phyloP scores from a whole-genome alignment of 2,113 vertebrate genomes.

The Tamias sibiricus region DNA sequence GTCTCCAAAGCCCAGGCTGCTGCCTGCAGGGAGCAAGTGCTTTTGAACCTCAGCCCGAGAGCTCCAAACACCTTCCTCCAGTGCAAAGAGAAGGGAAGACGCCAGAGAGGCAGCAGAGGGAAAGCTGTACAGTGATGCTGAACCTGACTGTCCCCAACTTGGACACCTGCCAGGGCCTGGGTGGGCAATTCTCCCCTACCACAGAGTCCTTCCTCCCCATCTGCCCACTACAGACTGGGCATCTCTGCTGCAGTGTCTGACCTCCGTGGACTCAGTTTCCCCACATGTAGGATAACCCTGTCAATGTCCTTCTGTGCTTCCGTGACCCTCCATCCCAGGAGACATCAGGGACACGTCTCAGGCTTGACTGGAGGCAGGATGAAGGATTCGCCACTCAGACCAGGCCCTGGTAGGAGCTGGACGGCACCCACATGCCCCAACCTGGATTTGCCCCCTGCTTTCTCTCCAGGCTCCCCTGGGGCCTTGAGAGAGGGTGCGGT shows the following conservation, averaged over 20 bases:
- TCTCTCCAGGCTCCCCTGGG: not conserved
- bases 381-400: not conserved
- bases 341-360: not conserved
- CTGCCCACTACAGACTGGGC: not conserved
- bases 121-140: not conserved
- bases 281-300: not conserved
- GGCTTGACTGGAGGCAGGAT: not conserved
- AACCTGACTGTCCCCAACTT: not conserved
- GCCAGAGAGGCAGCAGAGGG: not conserved
- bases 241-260: not conserved
- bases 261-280: not conserved
- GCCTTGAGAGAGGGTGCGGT: slow-evolving; percentile 39
- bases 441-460: not conserved
- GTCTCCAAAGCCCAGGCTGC: not conserved
- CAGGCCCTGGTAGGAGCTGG: not conserved
- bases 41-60: too few species aligned
- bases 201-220: not conserved
- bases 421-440: not conserved
- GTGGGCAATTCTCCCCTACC: not conserved
- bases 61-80: not conserved
- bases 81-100: not conserved
- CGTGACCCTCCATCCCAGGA: not conserved
- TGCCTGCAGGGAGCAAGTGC: fast-evolving
- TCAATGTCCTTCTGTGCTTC: not conserved
- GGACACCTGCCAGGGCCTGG: not conserved